These are phyloP conservation scores for Otocyon megalotis DNA, from an alignment of 2,113 vertebrate species.

Conservation along the genomic window DNA sequence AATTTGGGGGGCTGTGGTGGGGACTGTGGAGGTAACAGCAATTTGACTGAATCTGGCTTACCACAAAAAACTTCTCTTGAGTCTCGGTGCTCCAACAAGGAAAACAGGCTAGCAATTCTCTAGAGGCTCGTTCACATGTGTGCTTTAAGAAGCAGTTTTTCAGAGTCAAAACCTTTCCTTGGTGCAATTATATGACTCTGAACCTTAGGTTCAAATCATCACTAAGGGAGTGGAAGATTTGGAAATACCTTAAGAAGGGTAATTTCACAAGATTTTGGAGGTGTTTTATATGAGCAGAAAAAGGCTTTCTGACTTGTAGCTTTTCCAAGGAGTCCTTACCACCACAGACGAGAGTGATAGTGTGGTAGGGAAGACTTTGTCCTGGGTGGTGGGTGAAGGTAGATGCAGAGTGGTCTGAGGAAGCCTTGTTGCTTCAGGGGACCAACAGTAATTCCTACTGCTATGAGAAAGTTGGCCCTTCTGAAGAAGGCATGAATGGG, in stretches of 20 bases:
- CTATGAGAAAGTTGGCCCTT: background rate
- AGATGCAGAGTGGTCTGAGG: background rate
- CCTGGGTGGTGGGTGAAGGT: background rate
- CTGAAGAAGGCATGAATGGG: background rate
- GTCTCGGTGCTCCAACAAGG: background rate
- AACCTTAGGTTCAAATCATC: background rate
- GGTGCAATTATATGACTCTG: background rate
- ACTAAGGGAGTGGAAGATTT: background rate
- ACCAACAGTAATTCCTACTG: background rate
- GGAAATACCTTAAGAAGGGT: background rate
- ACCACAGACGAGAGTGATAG: background rate
- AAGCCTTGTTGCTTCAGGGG: conserved; percentile 5
- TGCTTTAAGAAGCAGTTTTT: conserved; percentile 58
- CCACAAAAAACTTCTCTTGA: conserved; percentile 1
- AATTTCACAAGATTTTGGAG: conserved; percentile 13
- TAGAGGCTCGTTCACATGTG: background rate
- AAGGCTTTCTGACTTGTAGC: background rate
- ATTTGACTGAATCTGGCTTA: conserved; percentile 14
- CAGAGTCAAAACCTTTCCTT: conserved; percentile 21
- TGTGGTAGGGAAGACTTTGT: background rate
- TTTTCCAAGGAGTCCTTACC: background rate
- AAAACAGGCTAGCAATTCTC: background rate
- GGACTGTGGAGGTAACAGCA: background rate
- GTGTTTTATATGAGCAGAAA: background rate
- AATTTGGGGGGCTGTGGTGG: background rate